These are phyloP conservation scores for Muscidifurax raptorellus DNA, from an alignment of 1,140 invertebrate species.

Conservation along the genomic window DNA sequence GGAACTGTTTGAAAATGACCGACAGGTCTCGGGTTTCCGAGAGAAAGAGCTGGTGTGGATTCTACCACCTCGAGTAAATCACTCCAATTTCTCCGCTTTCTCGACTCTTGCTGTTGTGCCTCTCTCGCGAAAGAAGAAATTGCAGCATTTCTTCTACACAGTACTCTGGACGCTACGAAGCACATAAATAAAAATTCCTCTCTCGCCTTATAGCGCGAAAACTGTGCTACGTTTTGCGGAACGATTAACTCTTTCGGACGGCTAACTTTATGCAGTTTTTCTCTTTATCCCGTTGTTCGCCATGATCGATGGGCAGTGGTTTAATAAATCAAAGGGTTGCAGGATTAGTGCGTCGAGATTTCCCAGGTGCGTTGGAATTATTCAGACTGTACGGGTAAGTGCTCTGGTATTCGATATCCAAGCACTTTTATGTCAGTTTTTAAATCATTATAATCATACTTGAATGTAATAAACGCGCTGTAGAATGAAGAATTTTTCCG, in stretches of 20 bases:
- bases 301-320: no score
- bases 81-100: conserved; percentile 15
- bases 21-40: not conserved
- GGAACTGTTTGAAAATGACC: not conserved
- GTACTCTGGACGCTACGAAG: not conserved
- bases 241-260: not conserved
- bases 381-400: no score
- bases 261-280: no score
- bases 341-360: no score
- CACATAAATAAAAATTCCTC: not conserved
- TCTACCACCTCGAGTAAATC: conserved; percentile 18
- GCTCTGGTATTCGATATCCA: no score
- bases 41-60: not conserved
- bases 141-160: not conserved
- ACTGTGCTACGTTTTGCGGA: not conserved
- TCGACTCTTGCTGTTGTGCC: not conserved
- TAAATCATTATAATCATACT: no score
- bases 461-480: no score
- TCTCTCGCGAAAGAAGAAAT: not conserved
- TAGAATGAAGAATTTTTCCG: no score
- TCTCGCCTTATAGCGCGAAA: not conserved
- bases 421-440: no score
- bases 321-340: no score
- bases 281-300: no score
- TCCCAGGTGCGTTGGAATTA: no score